Conservation (phyloP, 30 jellyfish, hydroid and myxozoan species). For the Aurelia coerulea region DNA sequence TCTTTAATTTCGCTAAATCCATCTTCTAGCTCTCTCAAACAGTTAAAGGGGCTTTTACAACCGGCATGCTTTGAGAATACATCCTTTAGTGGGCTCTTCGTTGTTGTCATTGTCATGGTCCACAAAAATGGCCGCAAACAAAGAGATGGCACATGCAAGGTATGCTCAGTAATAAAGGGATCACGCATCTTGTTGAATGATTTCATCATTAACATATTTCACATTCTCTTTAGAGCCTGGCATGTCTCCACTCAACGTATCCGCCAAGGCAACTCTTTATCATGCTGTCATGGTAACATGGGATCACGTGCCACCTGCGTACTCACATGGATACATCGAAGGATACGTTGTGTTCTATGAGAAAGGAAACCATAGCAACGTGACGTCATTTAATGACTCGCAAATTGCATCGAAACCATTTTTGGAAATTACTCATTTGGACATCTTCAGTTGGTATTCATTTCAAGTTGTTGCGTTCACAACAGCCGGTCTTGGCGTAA, state of each 20-base stretch:
- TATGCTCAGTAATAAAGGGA: too few relatives aligned
- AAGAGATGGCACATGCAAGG: too few relatives aligned
- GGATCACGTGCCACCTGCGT: slow-evolving; percentile 46
- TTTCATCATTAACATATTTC: too few relatives aligned
- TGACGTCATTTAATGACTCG: slow-evolving; percentile 13
- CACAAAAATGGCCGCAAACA: too few relatives aligned
- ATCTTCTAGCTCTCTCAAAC: too few relatives aligned
- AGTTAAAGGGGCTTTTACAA: too few relatives aligned
- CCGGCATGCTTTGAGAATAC: too few relatives aligned
- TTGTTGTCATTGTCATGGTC: too few relatives aligned
- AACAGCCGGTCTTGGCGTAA: slow-evolving; percentile 18
- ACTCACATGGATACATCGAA: slow-evolving; percentile 29
- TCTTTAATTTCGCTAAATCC: too few relatives aligned
- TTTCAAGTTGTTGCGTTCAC: slow-evolving; percentile 30
- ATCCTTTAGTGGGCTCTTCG: too few relatives aligned
- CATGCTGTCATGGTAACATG: slow-evolving; percentile 43
- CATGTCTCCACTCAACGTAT: slow-evolving; percentile 32
- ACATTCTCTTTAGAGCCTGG: slow-evolving; percentile 10
- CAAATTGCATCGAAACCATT: slow-evolving; percentile 21
- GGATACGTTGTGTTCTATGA: slow-evolving; percentile 32
- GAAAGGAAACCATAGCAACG: slow-evolving; percentile 16
- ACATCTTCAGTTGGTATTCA: slow-evolving; percentile 6
- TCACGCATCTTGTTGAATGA: too few relatives aligned
- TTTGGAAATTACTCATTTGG: slow-evolving; percentile 38
- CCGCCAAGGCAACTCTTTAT: slow-evolving; percentile 7